Base-by-base conservation (phyloP, 1,140 invertebrate species). In the Chironomus tepperi region DNA sequence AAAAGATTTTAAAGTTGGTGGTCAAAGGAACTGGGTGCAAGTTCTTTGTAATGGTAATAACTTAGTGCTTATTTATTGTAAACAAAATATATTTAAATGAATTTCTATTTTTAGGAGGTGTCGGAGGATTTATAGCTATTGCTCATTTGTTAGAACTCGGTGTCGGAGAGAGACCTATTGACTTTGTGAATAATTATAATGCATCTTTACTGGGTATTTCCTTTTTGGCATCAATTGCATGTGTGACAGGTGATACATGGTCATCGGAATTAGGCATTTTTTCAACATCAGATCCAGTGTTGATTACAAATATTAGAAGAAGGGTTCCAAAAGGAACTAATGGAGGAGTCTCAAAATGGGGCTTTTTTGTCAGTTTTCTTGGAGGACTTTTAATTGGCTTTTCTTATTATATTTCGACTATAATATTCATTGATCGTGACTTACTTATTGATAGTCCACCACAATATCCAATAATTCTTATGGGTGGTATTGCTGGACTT, bases 201-300 rank as follows among this genome's bases (percentile, higher is more conserved):
- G 87, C 90, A 18, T 94, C 93, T 5, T 95, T 93, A 93, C 83
- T 95, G 19, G 21, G 21, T 9, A 19, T 72, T 75, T 8, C 18
- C 76, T 70, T 82, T 83, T 70, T 76, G 89, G 90, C 90, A 78
- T 85, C 91, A 3, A 86, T 95, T 77, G 88, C 93, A 6, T 94
- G 93, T 79, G 90, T 90, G 78, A 94, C 92, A 81, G 95, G 93
- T 7, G 95, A 97, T 79, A 97, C 95, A 0, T 95, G 93, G 91
- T 92, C 94, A 65, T 95, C 93, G 19, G 95, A 97, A 83, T 81
- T 97, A 57, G 95, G 93, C 42, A 94, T 94, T 0, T 79, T 94
- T 8, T 86, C 88, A 15, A 83, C 79, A 19, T 82, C 84, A 0
- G 86, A 92, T 77, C 93, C 94, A 16, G 84, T 88, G 75, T 86